These are phyloP conservation scores for Eremobia ochroleuca DNA, from an alignment of 2,888 invertebrate genomes.

Conservation along the genomic window DNA sequence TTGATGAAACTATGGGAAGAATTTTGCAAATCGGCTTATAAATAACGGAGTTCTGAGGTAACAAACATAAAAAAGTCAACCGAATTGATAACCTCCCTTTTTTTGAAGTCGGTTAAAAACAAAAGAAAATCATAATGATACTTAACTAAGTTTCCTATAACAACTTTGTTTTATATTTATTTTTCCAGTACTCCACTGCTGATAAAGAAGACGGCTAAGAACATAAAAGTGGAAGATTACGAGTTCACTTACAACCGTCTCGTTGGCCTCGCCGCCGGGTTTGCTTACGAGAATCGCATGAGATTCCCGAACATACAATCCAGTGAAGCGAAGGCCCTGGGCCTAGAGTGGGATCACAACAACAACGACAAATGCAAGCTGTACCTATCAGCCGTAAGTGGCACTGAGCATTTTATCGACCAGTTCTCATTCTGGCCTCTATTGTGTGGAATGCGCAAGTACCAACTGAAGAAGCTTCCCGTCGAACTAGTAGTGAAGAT, in stretches of 20 bases:
- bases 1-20: too few species aligned
- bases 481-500: conserved; percentile 74
- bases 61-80: too few species aligned
- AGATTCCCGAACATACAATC: conserved; percentile 71
- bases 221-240: conserved; percentile 71
- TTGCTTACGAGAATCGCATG: conserved; percentile 75
- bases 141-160: neutral
- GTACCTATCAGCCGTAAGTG: conserved; percentile 77
- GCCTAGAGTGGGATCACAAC: conserved; percentile 75
- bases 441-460: conserved; percentile 77
- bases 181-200: conserved; percentile 75
- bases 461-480: conserved; percentile 76
- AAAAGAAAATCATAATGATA: neutral
- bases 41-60: too few species aligned
- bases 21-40: too few species aligned
- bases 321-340: conserved; percentile 73
- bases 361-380: conserved; percentile 70
- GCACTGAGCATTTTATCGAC: conserved; percentile 77
- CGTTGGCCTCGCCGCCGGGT: conserved; percentile 76
- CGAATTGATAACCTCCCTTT: too few species aligned
- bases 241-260: conserved; percentile 81
- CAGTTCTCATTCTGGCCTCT: conserved; percentile 78
- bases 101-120: neutral
- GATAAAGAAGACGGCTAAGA: conserved; percentile 74
- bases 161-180: neutral